Evolutionary conservation across 2,113 vertebrate genomes (phyloP).

Genomic region (Xiphophorus hellerii): DNA sequence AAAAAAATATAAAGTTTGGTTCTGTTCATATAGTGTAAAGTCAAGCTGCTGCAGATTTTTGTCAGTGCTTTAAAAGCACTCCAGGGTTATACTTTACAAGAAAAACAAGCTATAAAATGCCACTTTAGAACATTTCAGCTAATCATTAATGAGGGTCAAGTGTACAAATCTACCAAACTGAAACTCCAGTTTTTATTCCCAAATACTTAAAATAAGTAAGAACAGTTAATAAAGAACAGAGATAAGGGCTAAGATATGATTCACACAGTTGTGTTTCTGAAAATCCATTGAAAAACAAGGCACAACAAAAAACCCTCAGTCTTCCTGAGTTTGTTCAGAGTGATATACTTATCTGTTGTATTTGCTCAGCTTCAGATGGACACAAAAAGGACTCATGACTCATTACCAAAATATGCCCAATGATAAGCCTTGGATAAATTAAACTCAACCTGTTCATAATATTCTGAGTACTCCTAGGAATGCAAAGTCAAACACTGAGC

Average conservation of each 20-base stretch:
- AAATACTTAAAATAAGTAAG: not conserved
- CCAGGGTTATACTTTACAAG: not conserved
- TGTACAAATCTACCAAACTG: not conserved
- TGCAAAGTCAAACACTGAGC: not conserved
- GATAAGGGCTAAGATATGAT: not conserved
- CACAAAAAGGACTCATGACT: not conserved
- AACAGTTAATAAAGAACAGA: not conserved
- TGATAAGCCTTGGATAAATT: not conserved
- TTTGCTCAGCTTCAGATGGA: not conserved
- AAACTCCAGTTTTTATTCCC: not conserved
- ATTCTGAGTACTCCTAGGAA: not conserved
- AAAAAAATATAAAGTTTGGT: not conserved
- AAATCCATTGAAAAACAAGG: not conserved
- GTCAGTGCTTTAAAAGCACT: not conserved
- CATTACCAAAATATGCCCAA: not conserved
- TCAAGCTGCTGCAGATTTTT: not conserved
- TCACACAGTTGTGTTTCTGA: not conserved
- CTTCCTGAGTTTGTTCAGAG: not conserved
- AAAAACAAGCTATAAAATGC: not conserved
- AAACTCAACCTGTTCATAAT: not conserved
- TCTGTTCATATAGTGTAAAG: not conserved
- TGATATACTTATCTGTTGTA: not conserved
- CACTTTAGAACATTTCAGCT: not conserved
- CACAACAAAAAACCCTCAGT: not conserved
- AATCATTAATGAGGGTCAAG: not conserved